Conservation (phyloP, 2,113 vertebrate genomes). For the Vidua macroura region DNA sequence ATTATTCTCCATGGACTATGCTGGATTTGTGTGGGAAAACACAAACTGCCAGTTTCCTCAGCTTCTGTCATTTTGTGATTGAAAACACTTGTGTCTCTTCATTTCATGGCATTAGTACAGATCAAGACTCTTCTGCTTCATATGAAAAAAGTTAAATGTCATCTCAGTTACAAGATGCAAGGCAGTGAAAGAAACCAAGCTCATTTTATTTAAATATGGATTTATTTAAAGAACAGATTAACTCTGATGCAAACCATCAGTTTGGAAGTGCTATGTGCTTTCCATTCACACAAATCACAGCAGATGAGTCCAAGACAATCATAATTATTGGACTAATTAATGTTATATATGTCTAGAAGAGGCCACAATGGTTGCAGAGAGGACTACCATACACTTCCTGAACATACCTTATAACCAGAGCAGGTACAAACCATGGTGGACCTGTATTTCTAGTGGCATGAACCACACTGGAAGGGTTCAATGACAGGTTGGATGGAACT, state of each 20-base stretch:
- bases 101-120: not conserved
- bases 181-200: not conserved
- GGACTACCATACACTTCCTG: not conserved
- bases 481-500: not conserved
- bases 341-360: not conserved
- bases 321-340: not conserved
- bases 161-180: slow-evolving; percentile 5
- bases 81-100: slow-evolving; percentile 40
- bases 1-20: not conserved
- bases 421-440: not conserved
- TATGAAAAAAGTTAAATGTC: slow-evolving; percentile 1
- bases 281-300: not conserved
- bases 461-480: not conserved
- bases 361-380: not conserved
- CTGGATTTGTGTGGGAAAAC: slow-evolving; percentile 25
- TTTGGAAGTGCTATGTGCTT: slow-evolving; percentile 6
- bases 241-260: slow-evolving; percentile 1
- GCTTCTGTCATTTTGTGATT: slow-evolving; percentile 32
- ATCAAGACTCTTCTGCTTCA: not conserved
- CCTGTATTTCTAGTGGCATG: not conserved
- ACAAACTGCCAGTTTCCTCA: not conserved
- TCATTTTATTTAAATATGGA: slow-evolving; percentile 12
- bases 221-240: slow-evolving; percentile 20
- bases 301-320: not conserved
- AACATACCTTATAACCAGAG: not conserved